Conservation (phyloP, 2,888 invertebrate species). For the Agrotis ipsilon region DNA sequence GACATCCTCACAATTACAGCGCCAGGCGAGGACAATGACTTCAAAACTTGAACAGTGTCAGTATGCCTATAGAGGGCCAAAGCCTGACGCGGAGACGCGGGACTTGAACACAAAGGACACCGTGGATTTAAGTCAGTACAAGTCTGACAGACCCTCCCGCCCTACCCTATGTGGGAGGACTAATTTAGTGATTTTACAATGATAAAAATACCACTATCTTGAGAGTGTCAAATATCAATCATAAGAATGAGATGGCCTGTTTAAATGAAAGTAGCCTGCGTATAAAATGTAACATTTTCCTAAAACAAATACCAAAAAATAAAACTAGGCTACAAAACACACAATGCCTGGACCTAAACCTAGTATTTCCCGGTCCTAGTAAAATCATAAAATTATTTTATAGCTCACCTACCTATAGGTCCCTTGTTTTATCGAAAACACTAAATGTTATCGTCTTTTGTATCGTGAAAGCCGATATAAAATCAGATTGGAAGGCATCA, state of each 20-base stretch:
- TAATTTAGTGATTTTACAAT: too few relatives aligned
- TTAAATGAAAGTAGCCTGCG: not conserved
- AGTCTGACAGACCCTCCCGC: too few relatives aligned
- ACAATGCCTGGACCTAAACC: slow-evolving; percentile 11
- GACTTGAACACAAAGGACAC: too few relatives aligned
- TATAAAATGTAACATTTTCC: not conserved
- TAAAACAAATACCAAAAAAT: not conserved
- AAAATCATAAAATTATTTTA: slow-evolving; percentile 73
- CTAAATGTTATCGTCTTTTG: slow-evolving; percentile 64
- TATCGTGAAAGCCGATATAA: slow-evolving; percentile 64
- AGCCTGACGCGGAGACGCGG: too few relatives aligned
- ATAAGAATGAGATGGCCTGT: too few relatives aligned
- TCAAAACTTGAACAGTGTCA: too few relatives aligned
- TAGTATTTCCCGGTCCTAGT: slow-evolving; percentile 40
- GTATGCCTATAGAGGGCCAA: too few relatives aligned
- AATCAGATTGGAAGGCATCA: slow-evolving; percentile 63
- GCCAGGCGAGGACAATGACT: too few relatives aligned
- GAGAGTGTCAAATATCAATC: not conserved
- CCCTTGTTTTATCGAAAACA: slow-evolving; percentile 65
- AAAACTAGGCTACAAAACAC: slow-evolving; percentile 11
- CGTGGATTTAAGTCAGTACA: too few relatives aligned
- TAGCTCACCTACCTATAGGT: slow-evolving; percentile 52
- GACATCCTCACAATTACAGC: too few relatives aligned
- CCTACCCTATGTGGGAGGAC: too few relatives aligned
- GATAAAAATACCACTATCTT: too few relatives aligned